A percentile compares a stretch with the other conserved stretches of the same genome.
Conservation (phyloP, 2,888 invertebrate genomes). For the Drosophila mulleri region DNA sequence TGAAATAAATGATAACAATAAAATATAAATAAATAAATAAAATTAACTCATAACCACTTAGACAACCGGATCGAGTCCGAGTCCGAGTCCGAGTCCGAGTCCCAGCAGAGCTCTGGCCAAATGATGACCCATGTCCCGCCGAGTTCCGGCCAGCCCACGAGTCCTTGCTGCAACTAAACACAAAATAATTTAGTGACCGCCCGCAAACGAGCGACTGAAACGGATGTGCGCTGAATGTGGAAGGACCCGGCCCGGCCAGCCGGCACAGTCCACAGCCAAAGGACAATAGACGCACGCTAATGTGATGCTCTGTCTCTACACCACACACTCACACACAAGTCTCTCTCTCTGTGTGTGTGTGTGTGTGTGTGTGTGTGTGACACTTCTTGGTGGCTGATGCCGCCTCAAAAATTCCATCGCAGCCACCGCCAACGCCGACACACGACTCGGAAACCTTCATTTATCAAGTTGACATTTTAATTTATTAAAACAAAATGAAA, state of each 20-base stretch:
- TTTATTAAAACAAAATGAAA: constrained; percentile 84
- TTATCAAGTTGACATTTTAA: constrained; percentile 85
- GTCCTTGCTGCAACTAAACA: constrained; percentile 67
- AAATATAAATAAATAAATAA: constrained; percentile 82
- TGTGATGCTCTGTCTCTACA: constrained; percentile 32
- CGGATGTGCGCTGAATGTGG: constrained; percentile 58
- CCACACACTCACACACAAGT: background rate
- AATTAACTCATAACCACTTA: constrained; percentile 82
- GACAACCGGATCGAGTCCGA: constrained; percentile 55
- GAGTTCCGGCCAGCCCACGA: constrained; percentile 18
- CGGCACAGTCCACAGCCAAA: constrained; percentile 1
- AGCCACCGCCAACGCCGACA: constrained; percentile 33
- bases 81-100: constrained; percentile 36
- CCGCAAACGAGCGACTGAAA: constrained; percentile 57
- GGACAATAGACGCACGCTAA: constrained; percentile 56
- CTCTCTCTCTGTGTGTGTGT: background rate
- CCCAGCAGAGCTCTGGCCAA: constrained; percentile 32
- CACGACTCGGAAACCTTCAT: constrained; percentile 78
- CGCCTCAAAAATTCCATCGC: constrained; percentile 72
- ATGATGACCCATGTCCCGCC: constrained; percentile 47
- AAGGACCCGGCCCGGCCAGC: constrained; percentile 9
- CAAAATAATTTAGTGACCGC: constrained; percentile 76
- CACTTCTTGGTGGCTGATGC: constrained; percentile 55
- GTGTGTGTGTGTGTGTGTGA: constrained; percentile 11
- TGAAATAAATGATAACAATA: constrained; percentile 79